phyloP scores from a whole-genome alignment of 2,888 invertebrate species.

The Dolomedes plantarius region DNA sequence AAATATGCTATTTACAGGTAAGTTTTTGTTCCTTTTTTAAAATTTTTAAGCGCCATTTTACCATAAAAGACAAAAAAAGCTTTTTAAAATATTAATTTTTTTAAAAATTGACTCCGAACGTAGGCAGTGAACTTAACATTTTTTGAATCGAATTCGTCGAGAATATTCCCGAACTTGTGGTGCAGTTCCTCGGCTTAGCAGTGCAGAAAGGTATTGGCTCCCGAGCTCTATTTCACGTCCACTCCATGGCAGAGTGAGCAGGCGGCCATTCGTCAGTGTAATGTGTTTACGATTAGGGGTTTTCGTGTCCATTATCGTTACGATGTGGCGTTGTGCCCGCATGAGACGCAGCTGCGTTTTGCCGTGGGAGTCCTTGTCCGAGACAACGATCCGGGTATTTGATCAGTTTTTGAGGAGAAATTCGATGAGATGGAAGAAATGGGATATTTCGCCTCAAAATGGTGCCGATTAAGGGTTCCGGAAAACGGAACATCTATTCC shows the following conservation, averaged over 20 bases:
- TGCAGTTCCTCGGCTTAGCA: no score
- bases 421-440: conserved; percentile 45
- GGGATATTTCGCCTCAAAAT: conserved; percentile 48
- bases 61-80: no score
- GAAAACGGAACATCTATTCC: no score
- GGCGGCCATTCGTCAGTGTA: conserved; percentile 40
- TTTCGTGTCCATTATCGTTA: conserved; percentile 69
- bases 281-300: conserved; percentile 70
- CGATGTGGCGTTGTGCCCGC: conserved; percentile 13
- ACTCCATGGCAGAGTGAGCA: conserved; percentile 30
- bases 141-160: no score
- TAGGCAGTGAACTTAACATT: no score
- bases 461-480: no score
- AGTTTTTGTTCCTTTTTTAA: no score
- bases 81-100: no score
- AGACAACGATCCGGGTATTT: conserved; percentile 32
- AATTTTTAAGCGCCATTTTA: no score
- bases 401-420: conserved; percentile 46
- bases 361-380: conserved; percentile 27
- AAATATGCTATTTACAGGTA: no score
- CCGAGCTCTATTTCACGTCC: conserved; percentile 24
- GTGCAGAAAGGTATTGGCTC: not conserved
- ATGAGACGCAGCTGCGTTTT: conserved; percentile 49
- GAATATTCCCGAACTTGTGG: no score
- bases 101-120: no score